These are phyloP conservation scores for Pomacea canaliculata DNA, from an alignment of 2,888 invertebrate genomes.

Conservation along the genomic window DNA sequence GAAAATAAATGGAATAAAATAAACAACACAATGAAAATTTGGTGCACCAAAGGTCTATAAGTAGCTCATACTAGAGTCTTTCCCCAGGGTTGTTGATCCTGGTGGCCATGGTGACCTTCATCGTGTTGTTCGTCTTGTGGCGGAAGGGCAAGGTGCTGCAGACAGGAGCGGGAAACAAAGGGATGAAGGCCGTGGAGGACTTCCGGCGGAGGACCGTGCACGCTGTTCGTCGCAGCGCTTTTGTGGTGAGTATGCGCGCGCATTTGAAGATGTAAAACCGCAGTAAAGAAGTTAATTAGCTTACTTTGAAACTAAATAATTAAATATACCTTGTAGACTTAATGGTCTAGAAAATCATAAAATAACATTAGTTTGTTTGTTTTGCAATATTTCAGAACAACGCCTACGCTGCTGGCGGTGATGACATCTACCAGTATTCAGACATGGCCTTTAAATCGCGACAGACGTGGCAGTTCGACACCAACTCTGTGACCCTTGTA, in stretches of 20 bases:
- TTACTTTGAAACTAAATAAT: too few relatives aligned
- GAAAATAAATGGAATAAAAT: background rate
- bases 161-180: background rate
- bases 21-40: too few relatives aligned
- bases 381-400: slow-evolving; percentile 28
- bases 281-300: too few relatives aligned
- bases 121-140: slow-evolving; percentile 34
- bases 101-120: slow-evolving; percentile 24
- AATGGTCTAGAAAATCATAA: too few relatives aligned
- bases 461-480: slow-evolving; percentile 34
- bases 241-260: too few relatives aligned
- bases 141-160: slow-evolving; percentile 31
- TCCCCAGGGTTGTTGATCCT: slow-evolving; percentile 32
- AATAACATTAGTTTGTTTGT: background rate
- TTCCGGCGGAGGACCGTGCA: background rate
- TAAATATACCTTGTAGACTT: too few relatives aligned
- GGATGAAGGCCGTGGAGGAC: background rate
- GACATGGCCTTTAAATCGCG: slow-evolving; percentile 31
- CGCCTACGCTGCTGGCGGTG: slow-evolving; percentile 16
- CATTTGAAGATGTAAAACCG: too few relatives aligned
- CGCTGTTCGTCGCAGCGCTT: too few relatives aligned
- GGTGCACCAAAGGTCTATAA: too few relatives aligned
- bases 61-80: background rate
- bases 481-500: slow-evolving; percentile 35
- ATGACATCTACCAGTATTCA: slow-evolving; percentile 42